phyloP scores from a whole-genome alignment of 2,113 vertebrate genomes.

The Colius striatus region DNA sequence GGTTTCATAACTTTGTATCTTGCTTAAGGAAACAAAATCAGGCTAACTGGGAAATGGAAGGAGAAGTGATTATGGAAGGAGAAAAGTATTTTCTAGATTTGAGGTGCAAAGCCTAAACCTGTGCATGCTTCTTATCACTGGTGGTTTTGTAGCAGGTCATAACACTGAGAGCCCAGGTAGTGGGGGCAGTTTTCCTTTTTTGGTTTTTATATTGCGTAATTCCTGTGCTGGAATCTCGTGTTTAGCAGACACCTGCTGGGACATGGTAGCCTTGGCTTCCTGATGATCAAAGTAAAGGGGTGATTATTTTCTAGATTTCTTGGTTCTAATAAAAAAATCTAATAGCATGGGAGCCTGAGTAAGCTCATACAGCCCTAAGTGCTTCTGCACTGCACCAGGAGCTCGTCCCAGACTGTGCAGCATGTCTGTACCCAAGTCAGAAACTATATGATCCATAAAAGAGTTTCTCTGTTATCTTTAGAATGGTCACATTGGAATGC shows the following conservation, averaged over 20 bases:
- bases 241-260: neutral
- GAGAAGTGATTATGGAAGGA: neutral
- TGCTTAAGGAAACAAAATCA: neutral
- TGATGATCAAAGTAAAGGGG: neutral
- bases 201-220: neutral
- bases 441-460: neutral
- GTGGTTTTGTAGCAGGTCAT: neutral
- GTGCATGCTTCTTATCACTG: neutral
- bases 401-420: neutral
- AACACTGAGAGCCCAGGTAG: neutral
- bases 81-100: neutral
- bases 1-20: neutral
- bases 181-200: neutral
- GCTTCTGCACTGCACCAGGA: neutral
- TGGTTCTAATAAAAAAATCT: neutral
- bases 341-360: neutral
- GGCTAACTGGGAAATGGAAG: neutral
- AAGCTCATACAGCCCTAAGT: neutral
- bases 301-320: neutral
- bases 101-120: neutral
- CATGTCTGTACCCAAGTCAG: neutral
- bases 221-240: neutral
- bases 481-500: neutral
- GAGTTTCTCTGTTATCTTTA: neutral
- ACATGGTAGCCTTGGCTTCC: neutral